Conservation (phyloP, 2,113 vertebrate species). For the Parus major region DNA sequence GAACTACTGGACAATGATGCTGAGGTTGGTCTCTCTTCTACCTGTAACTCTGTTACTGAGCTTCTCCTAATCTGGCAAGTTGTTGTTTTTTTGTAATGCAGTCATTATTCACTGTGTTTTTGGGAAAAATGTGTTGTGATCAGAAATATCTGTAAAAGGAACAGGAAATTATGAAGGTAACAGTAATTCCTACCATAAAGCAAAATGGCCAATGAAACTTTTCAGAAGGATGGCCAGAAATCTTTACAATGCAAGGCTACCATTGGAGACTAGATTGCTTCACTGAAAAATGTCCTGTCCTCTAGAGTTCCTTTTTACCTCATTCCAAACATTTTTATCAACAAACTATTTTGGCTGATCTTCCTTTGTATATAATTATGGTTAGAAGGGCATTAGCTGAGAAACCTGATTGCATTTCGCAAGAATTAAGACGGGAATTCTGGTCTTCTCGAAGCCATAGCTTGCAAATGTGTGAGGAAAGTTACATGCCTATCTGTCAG, state of each 20-base stretch:
- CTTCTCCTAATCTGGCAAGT: conserved; percentile 16
- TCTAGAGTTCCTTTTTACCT: neutral
- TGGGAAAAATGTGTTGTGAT: neutral
- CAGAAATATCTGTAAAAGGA: conserved; percentile 46
- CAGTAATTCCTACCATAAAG: neutral
- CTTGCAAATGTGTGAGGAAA: neutral
- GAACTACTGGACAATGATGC: neutral
- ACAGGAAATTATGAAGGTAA: conserved; percentile 3
- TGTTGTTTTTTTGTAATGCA: neutral
- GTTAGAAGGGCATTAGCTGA: neutral
- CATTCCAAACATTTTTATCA: neutral
- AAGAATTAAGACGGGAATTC: neutral
- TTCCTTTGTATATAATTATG: neutral
- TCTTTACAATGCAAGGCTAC: neutral
- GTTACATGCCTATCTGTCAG: neutral
- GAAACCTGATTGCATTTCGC: neutral
- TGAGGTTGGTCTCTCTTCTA: neutral
- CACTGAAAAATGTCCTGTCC: neutral
- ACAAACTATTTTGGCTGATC: neutral
- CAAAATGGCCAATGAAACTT: neutral
- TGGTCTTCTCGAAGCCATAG: neutral
- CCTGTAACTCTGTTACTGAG: neutral
- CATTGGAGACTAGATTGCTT: neutral
- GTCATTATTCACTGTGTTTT: conserved; percentile 11
- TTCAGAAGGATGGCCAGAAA: neutral